Evolutionary conservation across 2,888 invertebrate genomes (phyloP).

Genomic region (Caenorhabditis macrosperma): DNA sequence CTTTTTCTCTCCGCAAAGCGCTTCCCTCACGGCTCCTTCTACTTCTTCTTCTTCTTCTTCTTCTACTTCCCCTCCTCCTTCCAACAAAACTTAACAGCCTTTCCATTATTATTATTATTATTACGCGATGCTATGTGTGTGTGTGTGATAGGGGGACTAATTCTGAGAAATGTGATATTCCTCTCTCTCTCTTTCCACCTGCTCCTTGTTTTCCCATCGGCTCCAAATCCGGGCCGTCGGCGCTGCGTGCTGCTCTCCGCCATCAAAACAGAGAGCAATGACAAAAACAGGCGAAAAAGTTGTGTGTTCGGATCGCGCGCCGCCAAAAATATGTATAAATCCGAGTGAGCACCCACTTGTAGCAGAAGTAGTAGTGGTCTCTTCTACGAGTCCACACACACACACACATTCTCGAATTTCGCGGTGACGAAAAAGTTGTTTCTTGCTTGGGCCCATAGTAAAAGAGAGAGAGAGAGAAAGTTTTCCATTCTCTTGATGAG

Average conservation of each 20-base stretch:
- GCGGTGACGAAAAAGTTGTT: conserved; percentile 13
- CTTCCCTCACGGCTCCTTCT: not conserved
- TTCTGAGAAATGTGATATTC: not conserved
- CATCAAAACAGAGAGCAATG: not conserved
- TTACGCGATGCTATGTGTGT: not conserved
- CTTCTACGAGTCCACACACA: no score
- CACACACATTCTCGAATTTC: conserved; percentile 46
- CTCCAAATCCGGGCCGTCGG: no score
- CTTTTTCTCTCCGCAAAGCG: not conserved
- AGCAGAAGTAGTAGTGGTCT: not conserved
- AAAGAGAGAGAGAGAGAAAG: no score
- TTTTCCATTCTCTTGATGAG: conserved; percentile 53
- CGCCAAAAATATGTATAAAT: no score
- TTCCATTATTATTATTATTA: not conserved
- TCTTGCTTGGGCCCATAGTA: not conserved
- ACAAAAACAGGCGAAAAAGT: no score
- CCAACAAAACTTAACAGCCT: no score
- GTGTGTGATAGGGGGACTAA: not conserved
- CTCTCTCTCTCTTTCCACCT: not conserved
- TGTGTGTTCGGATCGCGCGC: not conserved
- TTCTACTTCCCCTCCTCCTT: not conserved
- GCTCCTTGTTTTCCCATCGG: not conserved
- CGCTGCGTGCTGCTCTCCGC: no score
- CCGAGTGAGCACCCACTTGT: not conserved
- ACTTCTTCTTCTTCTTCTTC: not conserved